Percentiles rank a stretch among this genome's conserved stretches.
phyloP scores from a whole-genome alignment of 2,797 vertebrate genomes.

The Valencia hispanica region DNA sequence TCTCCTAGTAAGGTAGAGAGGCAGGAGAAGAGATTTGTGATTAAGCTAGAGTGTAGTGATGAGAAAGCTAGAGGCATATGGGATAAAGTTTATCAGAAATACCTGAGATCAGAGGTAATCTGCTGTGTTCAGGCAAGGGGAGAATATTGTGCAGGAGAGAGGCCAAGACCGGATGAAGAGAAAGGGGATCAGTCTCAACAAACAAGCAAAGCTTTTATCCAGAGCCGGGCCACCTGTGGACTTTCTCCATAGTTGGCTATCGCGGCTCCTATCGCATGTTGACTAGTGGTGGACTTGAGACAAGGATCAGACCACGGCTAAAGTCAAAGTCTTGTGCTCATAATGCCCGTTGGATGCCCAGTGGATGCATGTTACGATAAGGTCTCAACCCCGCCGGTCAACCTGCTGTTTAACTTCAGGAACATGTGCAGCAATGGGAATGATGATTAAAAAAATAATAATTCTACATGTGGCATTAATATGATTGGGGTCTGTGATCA shows the following conservation, averaged over 20 bases:
- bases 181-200: conserved; percentile 61
- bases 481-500: conserved; percentile 39
- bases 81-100: conserved; percentile 68
- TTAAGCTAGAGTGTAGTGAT: conserved; percentile 33
- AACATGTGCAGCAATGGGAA: conserved; percentile 39
- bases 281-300: conserved; percentile 75
- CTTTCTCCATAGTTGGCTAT: conserved; percentile 65
- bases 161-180: conserved; percentile 63
- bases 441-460: conserved; percentile 19
- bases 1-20: conserved; percentile 38
- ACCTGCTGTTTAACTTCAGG: conserved; percentile 62
- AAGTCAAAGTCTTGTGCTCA: conserved; percentile 72
- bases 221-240: conserved; percentile 59
- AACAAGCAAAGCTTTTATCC: conserved; percentile 73
- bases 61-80: conserved; percentile 49
- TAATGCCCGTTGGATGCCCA: conserved; percentile 60
- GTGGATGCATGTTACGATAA: conserved; percentile 55
- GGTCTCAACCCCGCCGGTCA: conserved; percentile 49
- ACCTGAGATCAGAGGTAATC: conserved; percentile 69
- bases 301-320: conserved; percentile 71
- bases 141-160: conserved; percentile 57
- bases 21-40: conserved; percentile 17
- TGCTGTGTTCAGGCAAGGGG: conserved; percentile 52
- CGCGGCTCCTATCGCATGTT: conserved; percentile 65
- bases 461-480: conserved; percentile 28